Evolutionary conservation across 2,797 vertebrate genomes (phyloP), one percentile per base, ranked within the genome.

Genomic region (Pseudochirops cupreus): DNA sequence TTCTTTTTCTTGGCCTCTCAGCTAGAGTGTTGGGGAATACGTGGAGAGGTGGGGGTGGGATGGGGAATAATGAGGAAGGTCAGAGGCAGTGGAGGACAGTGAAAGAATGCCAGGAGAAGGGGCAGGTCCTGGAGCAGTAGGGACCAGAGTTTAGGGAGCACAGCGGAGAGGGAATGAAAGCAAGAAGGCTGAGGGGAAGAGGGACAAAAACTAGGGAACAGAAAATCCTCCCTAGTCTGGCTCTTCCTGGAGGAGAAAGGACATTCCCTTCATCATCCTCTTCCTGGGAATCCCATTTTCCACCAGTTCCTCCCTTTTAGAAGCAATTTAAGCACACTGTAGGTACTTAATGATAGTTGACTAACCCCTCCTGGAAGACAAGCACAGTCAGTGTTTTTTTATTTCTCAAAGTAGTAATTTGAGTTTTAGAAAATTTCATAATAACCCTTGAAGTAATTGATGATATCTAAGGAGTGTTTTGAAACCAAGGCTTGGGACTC

Each of bases 351-450:
- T 92, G 31, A 39, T 21, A 59, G 33, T 39, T 54, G 94, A 93
- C 13, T 56, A 21, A 74, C 46, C 67, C 54, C 50, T 74, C 7
- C 52, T n/a, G 52, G 33, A 92, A 91, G 91, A 93, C 87, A 82
- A 54, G 94, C n/a, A 24, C 6, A 39, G 16, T 56, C 58, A 39
- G n/a, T 94, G 95, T 92, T 95, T 96, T 96, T 96, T 59, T n/a
- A 5, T 92, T 93, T 82, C 67, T 82, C 93, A 92, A 94, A 93
- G 96, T 39, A 91, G 57, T 56, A 62, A 39, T 50, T 93, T 11
- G 28, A 24, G 90, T 92, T n/a, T 59, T 56, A 95, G 74, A 82
- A 87, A 90, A 92, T 93, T 82, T 96, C 29, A 56, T 92, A 94
- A 94, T 24, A 56, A 1, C 95, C 46, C 33, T 92, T 92, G 55